Evolutionary conservation across 2,888 invertebrate species (phyloP).

Genomic region (Phaonia tiefii): DNA sequence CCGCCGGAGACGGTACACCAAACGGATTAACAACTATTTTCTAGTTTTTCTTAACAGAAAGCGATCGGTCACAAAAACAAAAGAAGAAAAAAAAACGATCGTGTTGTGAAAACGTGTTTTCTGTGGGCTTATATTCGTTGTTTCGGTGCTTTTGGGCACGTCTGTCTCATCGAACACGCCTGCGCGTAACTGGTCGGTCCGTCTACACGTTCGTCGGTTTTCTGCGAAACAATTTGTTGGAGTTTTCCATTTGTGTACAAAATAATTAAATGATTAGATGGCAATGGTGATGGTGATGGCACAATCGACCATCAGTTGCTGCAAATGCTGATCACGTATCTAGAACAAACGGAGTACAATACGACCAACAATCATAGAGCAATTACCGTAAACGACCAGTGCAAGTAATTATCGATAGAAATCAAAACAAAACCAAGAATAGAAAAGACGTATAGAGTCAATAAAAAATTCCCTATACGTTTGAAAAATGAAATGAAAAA

Average conservation of each 20-base stretch:
- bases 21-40: constrained; percentile 38
- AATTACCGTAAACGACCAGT: constrained; percentile 1
- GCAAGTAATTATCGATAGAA: neutral
- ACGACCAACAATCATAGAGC: neutral
- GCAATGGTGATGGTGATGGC: constrained; percentile 31
- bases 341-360: constrained; percentile 75
- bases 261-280: constrained; percentile 63
- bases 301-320: constrained; percentile 1
- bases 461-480: constrained; percentile 24
- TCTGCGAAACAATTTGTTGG: constrained; percentile 58
- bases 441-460: constrained; percentile 4
- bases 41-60: neutral
- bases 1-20: constrained; percentile 52
- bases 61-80: no score
- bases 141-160: constrained; percentile 50
- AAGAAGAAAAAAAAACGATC: no score
- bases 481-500: constrained; percentile 14
- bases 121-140: constrained; percentile 43
- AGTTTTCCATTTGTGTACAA: constrained; percentile 46
- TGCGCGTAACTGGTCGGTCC: constrained; percentile 29
- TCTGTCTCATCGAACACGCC: constrained; percentile 37
- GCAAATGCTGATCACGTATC: constrained; percentile 75
- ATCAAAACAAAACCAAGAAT: constrained; percentile 11
- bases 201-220: constrained; percentile 30
- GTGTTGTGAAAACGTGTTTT: constrained; percentile 50